These are phyloP conservation scores for Riparia riparia DNA, from an alignment of 2,113 vertebrate genomes.

Conservation along the genomic window DNA sequence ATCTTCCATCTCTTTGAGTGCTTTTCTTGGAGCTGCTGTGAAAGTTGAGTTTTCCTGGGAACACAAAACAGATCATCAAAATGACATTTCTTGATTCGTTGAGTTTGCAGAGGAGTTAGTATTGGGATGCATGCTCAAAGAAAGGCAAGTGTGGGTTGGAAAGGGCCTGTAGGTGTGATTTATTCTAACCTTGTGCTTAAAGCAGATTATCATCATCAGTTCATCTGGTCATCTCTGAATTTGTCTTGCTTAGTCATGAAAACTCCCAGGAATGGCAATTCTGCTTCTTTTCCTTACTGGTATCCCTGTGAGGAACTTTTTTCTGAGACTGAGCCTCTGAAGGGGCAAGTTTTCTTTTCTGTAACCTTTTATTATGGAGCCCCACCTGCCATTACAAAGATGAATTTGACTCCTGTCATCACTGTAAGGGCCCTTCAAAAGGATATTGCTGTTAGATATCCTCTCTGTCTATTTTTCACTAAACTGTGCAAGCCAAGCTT, in stretches of 20 bases:
- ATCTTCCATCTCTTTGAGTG: neutral
- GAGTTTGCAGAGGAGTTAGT: neutral
- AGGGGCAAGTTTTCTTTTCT: neutral
- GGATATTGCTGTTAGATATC: neutral
- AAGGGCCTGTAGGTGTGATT: neutral
- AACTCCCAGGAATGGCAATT: neutral
- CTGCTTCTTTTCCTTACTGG: neutral
- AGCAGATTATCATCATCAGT: neutral
- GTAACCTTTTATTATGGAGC: neutral
- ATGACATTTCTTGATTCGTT: neutral
- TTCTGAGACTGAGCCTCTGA: neutral
- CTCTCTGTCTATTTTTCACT: neutral
- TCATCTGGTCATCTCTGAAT: neutral
- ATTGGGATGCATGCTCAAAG: neutral
- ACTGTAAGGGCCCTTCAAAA: neutral
- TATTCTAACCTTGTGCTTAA: constrained; percentile 4
- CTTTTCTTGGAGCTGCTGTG: neutral
- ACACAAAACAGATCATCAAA: neutral
- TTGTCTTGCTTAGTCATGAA: neutral
- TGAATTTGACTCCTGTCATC: neutral
- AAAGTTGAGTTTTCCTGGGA: neutral
- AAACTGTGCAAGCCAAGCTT: neutral
- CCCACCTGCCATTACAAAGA: neutral
- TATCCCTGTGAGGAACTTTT: neutral
- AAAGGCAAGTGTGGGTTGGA: neutral